Evolutionary conservation across 2,113 vertebrate genomes (phyloP).

Genomic region (Anser cygnoides): DNA sequence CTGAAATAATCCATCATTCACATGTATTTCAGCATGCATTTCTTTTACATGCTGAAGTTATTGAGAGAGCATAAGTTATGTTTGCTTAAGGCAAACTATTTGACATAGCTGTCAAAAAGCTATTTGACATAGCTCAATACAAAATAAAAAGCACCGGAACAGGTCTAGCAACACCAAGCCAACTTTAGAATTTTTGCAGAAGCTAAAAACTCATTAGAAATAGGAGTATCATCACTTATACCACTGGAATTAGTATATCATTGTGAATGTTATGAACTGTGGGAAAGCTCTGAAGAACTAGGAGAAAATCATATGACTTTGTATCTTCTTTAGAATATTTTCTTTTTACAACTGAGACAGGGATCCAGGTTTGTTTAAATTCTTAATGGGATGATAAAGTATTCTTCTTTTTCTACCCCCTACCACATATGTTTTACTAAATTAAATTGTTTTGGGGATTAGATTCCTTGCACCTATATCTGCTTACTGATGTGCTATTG

Average conservation of each 20-base stretch:
- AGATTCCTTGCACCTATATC: background rate
- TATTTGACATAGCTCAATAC: background rate
- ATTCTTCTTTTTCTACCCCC: background rate
- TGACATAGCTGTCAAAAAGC: background rate
- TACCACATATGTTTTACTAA: background rate
- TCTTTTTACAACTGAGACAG: background rate
- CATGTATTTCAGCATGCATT: background rate
- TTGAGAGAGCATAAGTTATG: background rate
- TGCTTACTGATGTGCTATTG: background rate
- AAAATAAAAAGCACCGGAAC: background rate
- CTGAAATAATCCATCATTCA: constrained; percentile 36
- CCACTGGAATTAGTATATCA: background rate
- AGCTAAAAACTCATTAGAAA: background rate
- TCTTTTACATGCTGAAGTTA: background rate
- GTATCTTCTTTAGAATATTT: background rate
- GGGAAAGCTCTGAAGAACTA: background rate
- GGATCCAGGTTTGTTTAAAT: background rate
- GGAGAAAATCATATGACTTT: background rate
- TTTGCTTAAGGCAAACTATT: constrained; percentile 15
- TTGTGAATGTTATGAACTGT: background rate
- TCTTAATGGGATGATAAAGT: background rate
- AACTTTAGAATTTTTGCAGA: background rate
- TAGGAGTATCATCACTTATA: background rate
- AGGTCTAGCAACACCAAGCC: background rate
- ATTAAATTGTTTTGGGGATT: background rate